Evolutionary conservation across 2,113 vertebrate species (phyloP).

Genomic region (Saguinus midas): DNA sequence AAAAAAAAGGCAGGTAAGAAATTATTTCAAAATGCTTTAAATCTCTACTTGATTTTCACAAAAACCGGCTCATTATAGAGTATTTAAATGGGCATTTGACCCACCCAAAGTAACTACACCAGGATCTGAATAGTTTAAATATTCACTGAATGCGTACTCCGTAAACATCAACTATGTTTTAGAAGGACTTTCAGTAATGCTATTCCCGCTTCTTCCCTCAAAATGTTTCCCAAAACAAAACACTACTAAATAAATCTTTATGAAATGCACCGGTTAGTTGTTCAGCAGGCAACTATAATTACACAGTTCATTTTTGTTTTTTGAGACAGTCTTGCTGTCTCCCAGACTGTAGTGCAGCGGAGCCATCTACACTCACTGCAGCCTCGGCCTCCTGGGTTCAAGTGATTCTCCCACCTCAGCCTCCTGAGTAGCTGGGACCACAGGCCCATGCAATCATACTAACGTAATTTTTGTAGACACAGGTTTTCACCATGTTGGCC

Average conservation of each 20-base stretch:
- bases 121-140: not conserved
- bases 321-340: no score
- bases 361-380: no score
- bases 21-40: constrained; percentile 40
- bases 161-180: not conserved
- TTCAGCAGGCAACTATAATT: not conserved
- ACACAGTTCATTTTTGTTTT: not conserved
- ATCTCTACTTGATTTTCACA: not conserved
- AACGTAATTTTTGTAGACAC: no score
- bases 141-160: not conserved
- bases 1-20: not conserved
- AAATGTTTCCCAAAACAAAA: not conserved
- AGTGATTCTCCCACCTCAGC: no score
- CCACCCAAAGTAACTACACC: not conserved
- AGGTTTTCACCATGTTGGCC: no score
- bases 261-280: not conserved
- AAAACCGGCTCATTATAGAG: not conserved
- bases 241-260: not conserved
- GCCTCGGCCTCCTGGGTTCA: no score
- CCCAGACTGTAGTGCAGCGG: no score
- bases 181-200: not conserved
- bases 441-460: no score
- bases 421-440: no score
- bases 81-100: not conserved
- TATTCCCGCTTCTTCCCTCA: not conserved